Percentiles rank a stretch among this genome's conserved stretches.
Evolutionary conservation across 2,888 invertebrate genomes (phyloP).

Genomic region (Stenodema calcarata): DNA sequence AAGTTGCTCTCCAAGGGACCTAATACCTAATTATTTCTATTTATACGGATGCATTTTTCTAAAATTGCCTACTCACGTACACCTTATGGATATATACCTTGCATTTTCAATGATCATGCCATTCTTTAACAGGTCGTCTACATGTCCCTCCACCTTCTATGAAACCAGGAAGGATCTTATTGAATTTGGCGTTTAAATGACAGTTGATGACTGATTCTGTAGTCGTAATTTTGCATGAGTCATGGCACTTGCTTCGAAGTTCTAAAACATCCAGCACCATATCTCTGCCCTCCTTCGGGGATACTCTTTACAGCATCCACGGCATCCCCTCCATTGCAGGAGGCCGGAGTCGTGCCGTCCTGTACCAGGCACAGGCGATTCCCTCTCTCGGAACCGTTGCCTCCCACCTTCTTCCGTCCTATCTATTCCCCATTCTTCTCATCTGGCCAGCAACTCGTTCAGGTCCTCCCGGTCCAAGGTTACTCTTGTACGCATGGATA

Average conservation of each 20-base stretch:
- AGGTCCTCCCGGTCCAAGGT: conserved; percentile 7
- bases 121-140: too few species aligned
- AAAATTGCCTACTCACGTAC: too few species aligned
- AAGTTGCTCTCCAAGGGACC: not conserved
- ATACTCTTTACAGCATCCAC: not conserved
- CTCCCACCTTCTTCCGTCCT: not conserved
- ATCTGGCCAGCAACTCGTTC: not conserved
- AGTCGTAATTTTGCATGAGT: too few species aligned
- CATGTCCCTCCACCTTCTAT: too few species aligned
- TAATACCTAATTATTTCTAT: not conserved
- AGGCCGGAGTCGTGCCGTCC: conserved; percentile 5
- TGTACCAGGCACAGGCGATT: conserved; percentile 18
- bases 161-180: too few species aligned
- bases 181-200: too few species aligned
- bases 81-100: too few species aligned
- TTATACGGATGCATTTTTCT: not conserved
- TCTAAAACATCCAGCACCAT: not conserved
- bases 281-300: not conserved
- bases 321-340: not conserved
- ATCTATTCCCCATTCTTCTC: not conserved
- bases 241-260: too few species aligned
- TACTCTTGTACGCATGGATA: not conserved
- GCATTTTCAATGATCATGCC: too few species aligned
- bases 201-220: too few species aligned
- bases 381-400: not conserved